These are phyloP conservation scores for Pogonocichla stellata DNA, from an alignment of 2,113 vertebrate genomes.

Conservation along the genomic window DNA sequence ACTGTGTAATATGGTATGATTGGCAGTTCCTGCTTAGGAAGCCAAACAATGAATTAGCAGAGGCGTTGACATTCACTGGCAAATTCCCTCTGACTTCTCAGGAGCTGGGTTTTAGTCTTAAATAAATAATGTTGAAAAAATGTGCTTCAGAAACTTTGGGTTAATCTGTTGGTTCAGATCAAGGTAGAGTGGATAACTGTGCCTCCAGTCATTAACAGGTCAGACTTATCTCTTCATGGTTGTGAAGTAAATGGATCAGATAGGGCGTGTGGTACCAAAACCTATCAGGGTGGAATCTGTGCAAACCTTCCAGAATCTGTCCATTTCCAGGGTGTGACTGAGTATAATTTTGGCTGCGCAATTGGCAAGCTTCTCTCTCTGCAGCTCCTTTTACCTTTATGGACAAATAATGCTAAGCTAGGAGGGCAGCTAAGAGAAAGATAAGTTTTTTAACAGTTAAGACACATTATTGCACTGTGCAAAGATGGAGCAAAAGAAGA, in stretches of 20 bases:
- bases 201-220: background rate
- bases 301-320: background rate
- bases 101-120: background rate
- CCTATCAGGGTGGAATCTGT: background rate
- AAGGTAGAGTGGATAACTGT: background rate
- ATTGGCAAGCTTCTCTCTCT: background rate
- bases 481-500: background rate
- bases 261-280: background rate
- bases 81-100: constrained; percentile 7
- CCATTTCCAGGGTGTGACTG: background rate
- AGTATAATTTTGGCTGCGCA: background rate
- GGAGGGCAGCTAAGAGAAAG: background rate
- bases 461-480: background rate
- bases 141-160: constrained; percentile 4
- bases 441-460: background rate
- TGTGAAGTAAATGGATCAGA: constrained; percentile 21
- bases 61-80: background rate
- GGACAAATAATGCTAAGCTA: background rate
- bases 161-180: constrained; percentile 20
- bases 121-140: background rate
- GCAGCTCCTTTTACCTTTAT: background rate
- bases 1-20: background rate
- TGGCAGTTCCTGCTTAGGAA: constrained; percentile 24
- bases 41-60: constrained; percentile 23
- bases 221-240: background rate